Conservation (phyloP, 1,140 invertebrate species). For the Apis cerana region DNA sequence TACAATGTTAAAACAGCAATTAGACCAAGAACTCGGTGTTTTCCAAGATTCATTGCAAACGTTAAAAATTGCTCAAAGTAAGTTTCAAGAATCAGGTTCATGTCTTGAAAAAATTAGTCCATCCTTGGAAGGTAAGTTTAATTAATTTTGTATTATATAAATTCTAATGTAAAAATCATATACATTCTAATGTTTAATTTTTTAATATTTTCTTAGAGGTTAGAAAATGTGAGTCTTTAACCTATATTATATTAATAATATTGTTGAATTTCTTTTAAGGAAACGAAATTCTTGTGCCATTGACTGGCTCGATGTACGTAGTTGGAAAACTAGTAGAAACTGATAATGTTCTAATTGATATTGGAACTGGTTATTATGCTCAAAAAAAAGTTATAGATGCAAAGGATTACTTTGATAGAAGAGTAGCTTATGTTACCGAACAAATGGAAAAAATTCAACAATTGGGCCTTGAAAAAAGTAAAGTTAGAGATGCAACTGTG, state of each 20-base stretch:
- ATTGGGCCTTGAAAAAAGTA: slow-evolving; percentile 92
- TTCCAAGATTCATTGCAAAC: slow-evolving; percentile 94
- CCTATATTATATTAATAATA: background rate
- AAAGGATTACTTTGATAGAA: slow-evolving; percentile 95
- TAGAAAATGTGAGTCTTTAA: slow-evolving; percentile 47
- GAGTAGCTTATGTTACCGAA: slow-evolving; percentile 94
- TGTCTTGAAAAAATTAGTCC: slow-evolving; percentile 91
- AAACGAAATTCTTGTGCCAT: slow-evolving; percentile 92
- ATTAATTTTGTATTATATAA: background rate
- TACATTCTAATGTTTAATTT: background rate
- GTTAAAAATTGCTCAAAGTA: slow-evolving; percentile 93
- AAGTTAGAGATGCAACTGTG: slow-evolving; percentile 90
- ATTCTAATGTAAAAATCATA: background rate
- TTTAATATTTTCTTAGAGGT: slow-evolving; percentile 56
- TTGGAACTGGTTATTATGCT: slow-evolving; percentile 97
- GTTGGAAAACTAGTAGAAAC: slow-evolving; percentile 91
- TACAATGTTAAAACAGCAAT: slow-evolving; percentile 90
- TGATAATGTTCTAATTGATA: slow-evolving; percentile 93
- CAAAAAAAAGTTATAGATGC: slow-evolving; percentile 92
- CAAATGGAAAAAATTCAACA: slow-evolving; percentile 97
- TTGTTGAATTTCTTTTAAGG: slow-evolving; percentile 56
- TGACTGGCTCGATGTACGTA: slow-evolving; percentile 97
- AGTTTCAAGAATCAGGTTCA: slow-evolving; percentile 93
- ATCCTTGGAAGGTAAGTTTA: slow-evolving; percentile 83
- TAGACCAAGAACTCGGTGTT: slow-evolving; percentile 92